These are phyloP conservation scores for Plectus sambesii DNA, from an alignment of 1,140 invertebrate genomes.

Conservation along the genomic window DNA sequence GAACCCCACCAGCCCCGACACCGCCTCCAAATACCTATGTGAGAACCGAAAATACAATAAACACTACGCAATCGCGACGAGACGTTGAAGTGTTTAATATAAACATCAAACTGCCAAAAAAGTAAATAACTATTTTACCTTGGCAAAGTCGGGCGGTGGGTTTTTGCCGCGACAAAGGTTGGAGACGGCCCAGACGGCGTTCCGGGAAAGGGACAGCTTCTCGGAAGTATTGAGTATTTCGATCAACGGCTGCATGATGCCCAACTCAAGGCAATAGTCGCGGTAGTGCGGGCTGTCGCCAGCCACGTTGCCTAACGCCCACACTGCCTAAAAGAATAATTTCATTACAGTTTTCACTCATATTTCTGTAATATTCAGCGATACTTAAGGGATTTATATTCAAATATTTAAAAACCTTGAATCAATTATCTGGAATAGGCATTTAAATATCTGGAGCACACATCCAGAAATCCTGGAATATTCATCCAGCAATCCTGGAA, in stretches of 20 bases:
- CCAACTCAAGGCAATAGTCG: slow-evolving; percentile 56
- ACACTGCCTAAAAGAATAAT: slow-evolving; percentile 73
- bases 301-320: slow-evolving; percentile 91
- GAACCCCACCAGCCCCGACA: too few species aligned
- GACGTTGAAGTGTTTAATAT: too few species aligned
- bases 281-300: slow-evolving; percentile 84
- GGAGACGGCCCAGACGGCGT: slow-evolving; percentile 93
- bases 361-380: neutral
- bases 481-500: too few species aligned
- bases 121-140: slow-evolving; percentile 52
- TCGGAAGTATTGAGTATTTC: slow-evolving; percentile 36
- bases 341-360: neutral
- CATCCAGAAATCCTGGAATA: too few species aligned
- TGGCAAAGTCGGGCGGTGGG: slow-evolving; percentile 81
- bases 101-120: neutral
- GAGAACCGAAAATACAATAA: too few species aligned
- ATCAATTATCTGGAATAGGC: neutral
- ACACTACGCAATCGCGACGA: too few species aligned
- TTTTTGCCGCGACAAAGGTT: slow-evolving; percentile 93
- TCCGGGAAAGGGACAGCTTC: slow-evolving; percentile 78
- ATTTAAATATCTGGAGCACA: too few species aligned
- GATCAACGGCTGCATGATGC: neutral
- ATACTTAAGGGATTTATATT: neutral
- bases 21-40: too few species aligned
- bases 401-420: neutral